A percentile compares a stretch with the other conserved stretches of the same genome.
phyloP scores from a whole-genome alignment of 1,140 invertebrate species.

The Bombus waltoni region DNA sequence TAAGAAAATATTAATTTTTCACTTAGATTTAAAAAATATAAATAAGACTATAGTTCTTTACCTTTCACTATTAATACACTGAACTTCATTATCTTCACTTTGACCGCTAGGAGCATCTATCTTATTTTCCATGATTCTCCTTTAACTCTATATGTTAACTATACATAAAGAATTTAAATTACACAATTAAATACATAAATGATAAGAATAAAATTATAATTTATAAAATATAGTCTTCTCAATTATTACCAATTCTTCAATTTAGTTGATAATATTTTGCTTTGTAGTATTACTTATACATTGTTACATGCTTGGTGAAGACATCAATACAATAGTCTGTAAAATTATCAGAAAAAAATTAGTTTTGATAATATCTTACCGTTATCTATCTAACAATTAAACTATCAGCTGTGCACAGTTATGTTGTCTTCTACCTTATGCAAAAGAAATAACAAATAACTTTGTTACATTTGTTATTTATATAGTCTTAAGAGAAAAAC shows the following conservation, averaged over 20 bases:
- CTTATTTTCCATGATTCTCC: not conserved
- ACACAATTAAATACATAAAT: not conserved
- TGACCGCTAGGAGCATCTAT: not conserved
- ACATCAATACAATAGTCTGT: not conserved
- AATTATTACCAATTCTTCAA: not conserved
- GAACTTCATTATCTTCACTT: not conserved
- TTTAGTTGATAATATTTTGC: too few relatives aligned
- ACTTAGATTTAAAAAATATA: not conserved
- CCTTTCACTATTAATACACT: constrained; percentile 12
- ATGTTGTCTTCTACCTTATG: not conserved
- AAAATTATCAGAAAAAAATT: not conserved
- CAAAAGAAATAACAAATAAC: too few relatives aligned
- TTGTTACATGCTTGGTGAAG: not conserved
- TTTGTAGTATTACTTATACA: not conserved
- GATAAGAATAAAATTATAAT: constrained; percentile 3
- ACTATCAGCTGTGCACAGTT: too few relatives aligned
- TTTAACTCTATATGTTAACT: not conserved
- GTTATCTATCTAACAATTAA: not conserved
- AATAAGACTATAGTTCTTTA: not conserved
- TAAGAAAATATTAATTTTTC: not conserved
- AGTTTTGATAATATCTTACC: not conserved
- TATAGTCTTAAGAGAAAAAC: not conserved
- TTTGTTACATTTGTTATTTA: not conserved
- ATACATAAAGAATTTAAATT: not conserved
- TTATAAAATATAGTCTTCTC: not conserved